Percentiles rank a stretch among this genome's conserved stretches.
phyloP scores from a whole-genome alignment of 2,797 vertebrate genomes.

The Ctenosaura bakeri region DNA sequence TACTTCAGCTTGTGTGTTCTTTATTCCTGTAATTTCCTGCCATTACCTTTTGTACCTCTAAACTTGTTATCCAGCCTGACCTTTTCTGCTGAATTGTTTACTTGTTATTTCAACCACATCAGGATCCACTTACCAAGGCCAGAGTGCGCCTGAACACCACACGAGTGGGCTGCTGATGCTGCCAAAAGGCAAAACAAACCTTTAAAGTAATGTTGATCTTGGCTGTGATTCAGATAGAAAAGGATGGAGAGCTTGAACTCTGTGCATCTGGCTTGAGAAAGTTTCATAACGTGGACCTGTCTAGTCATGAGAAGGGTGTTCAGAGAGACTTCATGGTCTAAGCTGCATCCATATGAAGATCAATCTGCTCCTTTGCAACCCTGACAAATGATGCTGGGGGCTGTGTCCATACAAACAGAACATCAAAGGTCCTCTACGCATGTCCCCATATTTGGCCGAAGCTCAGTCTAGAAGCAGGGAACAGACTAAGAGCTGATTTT shows the following conservation, averaged over 20 bases:
- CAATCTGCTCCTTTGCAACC: background rate
- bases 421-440: too few species aligned
- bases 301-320: background rate
- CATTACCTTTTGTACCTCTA: background rate
- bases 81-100: slow-evolving; percentile 8
- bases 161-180: background rate
- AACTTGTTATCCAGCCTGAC: slow-evolving; percentile 7
- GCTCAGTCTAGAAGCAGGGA: background rate
- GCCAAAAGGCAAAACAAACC: slow-evolving; percentile 41
- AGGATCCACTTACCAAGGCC: background rate
- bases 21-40: background rate
- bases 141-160: background rate
- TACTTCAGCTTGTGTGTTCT: background rate
- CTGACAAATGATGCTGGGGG: background rate
- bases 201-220: slow-evolving; percentile 14
- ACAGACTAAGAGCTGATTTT: background rate
- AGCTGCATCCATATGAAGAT: background rate
- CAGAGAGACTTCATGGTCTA: background rate
- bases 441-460: background rate
- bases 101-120: background rate
- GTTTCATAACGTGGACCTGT: background rate
- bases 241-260: background rate
- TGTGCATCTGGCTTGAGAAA: background rate
- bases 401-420: background rate
- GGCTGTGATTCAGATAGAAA: background rate